These are phyloP conservation scores for Myotis lucifugus DNA, from an alignment of 2,113 vertebrate genomes.

Conservation along the genomic window DNA sequence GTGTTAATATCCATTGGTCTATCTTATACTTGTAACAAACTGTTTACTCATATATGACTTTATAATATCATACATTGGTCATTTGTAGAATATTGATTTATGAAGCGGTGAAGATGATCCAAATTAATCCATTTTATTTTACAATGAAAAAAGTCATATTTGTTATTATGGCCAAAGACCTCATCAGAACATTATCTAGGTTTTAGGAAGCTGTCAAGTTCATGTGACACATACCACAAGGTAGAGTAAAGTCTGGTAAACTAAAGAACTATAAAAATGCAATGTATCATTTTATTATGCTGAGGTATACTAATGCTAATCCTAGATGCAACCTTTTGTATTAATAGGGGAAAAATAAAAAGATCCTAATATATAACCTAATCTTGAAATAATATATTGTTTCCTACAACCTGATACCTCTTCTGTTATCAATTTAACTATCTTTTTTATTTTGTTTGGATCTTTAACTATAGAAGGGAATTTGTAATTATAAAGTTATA, in stretches of 20 bases:
- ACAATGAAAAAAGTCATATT: not conserved
- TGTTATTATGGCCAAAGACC: not conserved
- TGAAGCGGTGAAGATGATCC: not conserved
- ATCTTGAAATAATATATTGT: not conserved
- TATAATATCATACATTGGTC: not conserved
- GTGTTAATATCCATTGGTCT: not conserved
- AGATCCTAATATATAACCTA: not conserved
- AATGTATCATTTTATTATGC: not conserved
- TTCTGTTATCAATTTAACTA: not conserved
- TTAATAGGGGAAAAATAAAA: not conserved
- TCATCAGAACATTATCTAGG: not conserved
- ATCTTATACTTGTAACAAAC: not conserved
- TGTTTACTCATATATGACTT: not conserved
- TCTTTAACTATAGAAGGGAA: not conserved
- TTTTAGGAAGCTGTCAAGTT: not conserved
- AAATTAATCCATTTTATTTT: not conserved
- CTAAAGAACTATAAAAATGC: not conserved
- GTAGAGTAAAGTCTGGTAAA: not conserved
- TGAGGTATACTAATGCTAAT: not conserved
- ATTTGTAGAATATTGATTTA: conserved; percentile 1
- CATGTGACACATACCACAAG: not conserved
- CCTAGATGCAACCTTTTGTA: not conserved
- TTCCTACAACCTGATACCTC: not conserved
- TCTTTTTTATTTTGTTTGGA: not conserved
- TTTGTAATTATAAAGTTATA: not conserved